These are phyloP conservation scores for Chiloscyllium punctatum DNA, from an alignment of 2,797 vertebrate genomes.

Conservation along the genomic window DNA sequence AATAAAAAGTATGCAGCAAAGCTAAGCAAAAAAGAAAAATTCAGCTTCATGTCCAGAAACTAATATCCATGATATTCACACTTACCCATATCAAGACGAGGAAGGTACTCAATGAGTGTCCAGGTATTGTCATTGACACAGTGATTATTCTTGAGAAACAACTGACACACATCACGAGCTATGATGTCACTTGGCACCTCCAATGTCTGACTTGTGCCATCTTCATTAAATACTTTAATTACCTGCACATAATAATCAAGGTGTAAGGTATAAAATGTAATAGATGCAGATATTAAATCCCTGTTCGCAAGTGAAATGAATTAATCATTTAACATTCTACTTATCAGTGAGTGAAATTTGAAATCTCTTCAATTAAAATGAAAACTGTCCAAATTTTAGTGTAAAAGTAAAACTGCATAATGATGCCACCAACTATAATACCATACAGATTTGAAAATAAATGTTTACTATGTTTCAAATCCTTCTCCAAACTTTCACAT, in stretches of 20 bases:
- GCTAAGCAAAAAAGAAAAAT: neutral
- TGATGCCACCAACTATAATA: neutral
- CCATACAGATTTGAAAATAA: neutral
- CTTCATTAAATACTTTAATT: constrained; percentile 92
- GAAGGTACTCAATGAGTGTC: constrained; percentile 86
- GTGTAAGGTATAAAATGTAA: neutral
- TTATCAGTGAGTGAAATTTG: neutral
- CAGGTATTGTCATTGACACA: constrained; percentile 92
- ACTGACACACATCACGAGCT: constrained; percentile 84
- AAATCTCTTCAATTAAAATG: neutral
- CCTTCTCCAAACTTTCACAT: constrained; percentile 18
- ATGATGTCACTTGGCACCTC: constrained; percentile 87
- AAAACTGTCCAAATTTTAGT: neutral
- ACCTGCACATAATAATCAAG: constrained; percentile 61
- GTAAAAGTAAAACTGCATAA: neutral
- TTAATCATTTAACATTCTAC: neutral
- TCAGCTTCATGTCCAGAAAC: neutral
- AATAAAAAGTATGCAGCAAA: neutral
- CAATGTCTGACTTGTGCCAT: constrained; percentile 83
- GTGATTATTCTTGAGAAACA: constrained; percentile 88
- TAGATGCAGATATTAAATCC: neutral
- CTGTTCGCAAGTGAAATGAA: neutral
- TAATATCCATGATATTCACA: neutral
- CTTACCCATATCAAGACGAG: constrained; percentile 79
- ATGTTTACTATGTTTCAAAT: neutral